phyloP scores from a whole-genome alignment of 2,113 vertebrate genomes.

The Tachysurus fulvidraco region DNA sequence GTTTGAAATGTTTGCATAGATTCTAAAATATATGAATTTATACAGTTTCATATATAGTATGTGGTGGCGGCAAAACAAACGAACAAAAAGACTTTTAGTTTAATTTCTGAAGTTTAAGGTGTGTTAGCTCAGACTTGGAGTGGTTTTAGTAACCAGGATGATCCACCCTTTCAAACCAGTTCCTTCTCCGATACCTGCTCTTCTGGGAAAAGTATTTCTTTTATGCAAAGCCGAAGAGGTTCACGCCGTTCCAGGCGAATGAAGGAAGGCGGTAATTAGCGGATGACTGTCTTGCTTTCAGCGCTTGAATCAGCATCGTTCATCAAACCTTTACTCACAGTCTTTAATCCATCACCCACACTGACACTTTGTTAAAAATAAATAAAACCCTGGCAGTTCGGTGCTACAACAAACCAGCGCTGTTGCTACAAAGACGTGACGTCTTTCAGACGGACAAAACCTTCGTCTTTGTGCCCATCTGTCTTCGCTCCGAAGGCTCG shows the following conservation, averaged over 20 bases:
- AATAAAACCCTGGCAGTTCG: slow-evolving; percentile 11
- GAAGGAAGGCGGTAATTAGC: background rate
- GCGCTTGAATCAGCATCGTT: slow-evolving; percentile 41
- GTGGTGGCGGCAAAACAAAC: background rate
- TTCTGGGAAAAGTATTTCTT: background rate
- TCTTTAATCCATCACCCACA: slow-evolving; percentile 28
- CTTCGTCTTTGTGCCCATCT: background rate
- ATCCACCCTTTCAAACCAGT: background rate
- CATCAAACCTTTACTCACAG: background rate
- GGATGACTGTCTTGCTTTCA: slow-evolving; percentile 46
- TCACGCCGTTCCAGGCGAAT: background rate
- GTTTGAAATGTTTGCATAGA: background rate
- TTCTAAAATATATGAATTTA: background rate
- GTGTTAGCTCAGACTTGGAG: background rate
- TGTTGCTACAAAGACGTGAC: background rate
- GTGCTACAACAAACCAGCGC: background rate
- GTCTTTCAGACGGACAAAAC: slow-evolving; percentile 3
- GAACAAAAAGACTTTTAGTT: background rate
- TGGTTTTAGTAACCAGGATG: background rate
- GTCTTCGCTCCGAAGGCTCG: background rate
- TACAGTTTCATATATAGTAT: background rate
- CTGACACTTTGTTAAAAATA: background rate
- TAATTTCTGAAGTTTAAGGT: background rate
- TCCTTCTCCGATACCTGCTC: background rate
- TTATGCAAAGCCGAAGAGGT: background rate